Evolutionary conservation across 2,888 invertebrate genomes (phyloP).

Genomic region (Drosophila subsilvestris): DNA sequence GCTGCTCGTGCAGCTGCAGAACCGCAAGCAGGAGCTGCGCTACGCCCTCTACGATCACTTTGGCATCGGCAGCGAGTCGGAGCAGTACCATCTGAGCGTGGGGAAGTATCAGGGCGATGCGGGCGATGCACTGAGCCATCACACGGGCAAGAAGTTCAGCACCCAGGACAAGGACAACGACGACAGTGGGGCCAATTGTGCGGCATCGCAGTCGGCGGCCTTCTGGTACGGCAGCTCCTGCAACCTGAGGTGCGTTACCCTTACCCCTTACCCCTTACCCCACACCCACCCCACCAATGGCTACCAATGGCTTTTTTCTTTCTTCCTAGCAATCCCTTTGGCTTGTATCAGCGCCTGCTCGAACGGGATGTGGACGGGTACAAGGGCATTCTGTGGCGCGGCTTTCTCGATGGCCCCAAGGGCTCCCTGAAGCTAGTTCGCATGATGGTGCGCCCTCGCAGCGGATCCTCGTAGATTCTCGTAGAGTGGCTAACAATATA

Average conservation of each 20-base stretch:
- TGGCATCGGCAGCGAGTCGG: conserved; percentile 59
- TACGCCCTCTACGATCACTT: conserved; percentile 64
- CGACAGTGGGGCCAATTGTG: conserved; percentile 56
- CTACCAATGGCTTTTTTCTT: neutral
- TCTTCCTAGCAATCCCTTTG: conserved; percentile 64
- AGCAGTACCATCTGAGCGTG: conserved; percentile 61
- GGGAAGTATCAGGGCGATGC: conserved; percentile 62
- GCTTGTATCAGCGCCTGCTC: conserved; percentile 57
- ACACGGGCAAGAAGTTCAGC: conserved; percentile 62
- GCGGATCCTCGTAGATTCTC: neutral
- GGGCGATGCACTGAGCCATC: conserved; percentile 55
- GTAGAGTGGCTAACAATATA: neutral
- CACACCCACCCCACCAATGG: no score
- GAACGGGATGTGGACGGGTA: conserved; percentile 61
- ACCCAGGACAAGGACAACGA: conserved; percentile 56
- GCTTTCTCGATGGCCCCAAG: conserved; percentile 66
- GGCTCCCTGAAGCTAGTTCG: conserved; percentile 65
- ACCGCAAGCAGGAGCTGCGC: conserved; percentile 58
- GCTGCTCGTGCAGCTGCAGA: conserved; percentile 57
- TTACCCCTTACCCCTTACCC: no score
- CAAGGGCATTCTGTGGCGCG: conserved; percentile 66
- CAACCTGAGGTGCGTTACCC: conserved; percentile 52
- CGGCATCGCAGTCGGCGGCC: conserved; percentile 53
- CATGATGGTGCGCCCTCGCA: conserved; percentile 59
- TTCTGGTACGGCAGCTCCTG: conserved; percentile 63